Evolutionary conservation across 2,113 vertebrate species (phyloP).

Genomic region (Sylvia atricapilla): DNA sequence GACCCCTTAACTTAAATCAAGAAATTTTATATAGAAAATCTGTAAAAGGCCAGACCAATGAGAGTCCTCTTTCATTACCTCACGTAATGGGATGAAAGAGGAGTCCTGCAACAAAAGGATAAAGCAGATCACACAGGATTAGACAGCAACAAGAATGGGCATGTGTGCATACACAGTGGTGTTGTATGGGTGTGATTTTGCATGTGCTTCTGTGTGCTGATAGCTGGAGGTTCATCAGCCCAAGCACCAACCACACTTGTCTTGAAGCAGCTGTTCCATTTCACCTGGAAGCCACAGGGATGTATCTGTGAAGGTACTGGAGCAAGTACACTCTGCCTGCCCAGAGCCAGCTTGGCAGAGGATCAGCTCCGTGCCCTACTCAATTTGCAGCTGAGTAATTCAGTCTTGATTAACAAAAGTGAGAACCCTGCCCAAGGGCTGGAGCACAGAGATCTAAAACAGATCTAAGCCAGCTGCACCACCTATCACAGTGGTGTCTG

Average conservation of each 20-base stretch:
- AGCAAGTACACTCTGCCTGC: neutral
- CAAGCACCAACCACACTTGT: rapidly evolving
- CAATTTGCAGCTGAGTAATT: neutral
- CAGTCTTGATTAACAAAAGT: neutral
- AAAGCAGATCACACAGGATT: neutral
- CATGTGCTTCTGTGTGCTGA: rapidly evolving
- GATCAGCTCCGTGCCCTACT: neutral
- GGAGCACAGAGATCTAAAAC: neutral
- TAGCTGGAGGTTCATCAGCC: rapidly evolving
- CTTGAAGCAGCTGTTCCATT: neutral
- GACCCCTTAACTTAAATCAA: neutral
- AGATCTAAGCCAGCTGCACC: neutral
- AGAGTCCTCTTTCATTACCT: neutral
- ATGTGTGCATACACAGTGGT: too few species aligned
- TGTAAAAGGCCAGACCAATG: neutral
- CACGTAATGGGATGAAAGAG: neutral
- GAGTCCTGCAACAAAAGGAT: neutral
- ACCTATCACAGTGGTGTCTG: neutral
- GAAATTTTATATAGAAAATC: neutral
- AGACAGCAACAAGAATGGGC: neutral
- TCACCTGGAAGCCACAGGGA: neutral
- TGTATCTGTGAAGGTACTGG: neutral
- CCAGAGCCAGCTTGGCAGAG: neutral
- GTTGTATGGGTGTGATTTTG: neutral
- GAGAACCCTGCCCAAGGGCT: neutral